Base-by-base conservation (phyloP, 2,113 vertebrate genomes). In the Promerops cafer region DNA sequence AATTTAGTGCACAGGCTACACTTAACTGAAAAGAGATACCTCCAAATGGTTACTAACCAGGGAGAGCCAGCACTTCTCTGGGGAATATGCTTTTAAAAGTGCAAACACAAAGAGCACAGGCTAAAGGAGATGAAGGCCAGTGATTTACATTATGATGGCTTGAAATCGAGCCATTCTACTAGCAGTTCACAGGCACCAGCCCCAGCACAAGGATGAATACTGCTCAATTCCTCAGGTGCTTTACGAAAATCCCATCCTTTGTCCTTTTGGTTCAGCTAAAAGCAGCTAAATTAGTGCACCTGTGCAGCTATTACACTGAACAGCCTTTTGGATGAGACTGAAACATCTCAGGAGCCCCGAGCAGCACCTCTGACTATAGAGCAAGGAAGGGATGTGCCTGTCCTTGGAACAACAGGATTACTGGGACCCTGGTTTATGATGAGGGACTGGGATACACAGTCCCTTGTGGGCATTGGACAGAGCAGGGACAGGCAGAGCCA, bases 1-100 rank as follows among this genome's bases (percentile, higher is more conserved):
- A 87, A 89, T 96, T 92, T 94, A 96, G 95, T 68, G 80, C 60
- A 45, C 1, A 2, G 53, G 70, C 91, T 93, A 78, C 95, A 95
- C 91, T 96, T 93, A 95, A 84, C 89, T 95, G 93, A 71, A 96
- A 94, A 64, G 69, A 84, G 81, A 95, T 76, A 78, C 68, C 69
- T 94, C 69, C 77, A 94, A 89, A 95, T 89, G 91, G 65, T 63
- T 90, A 57, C 69, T 35, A 81, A 80, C 45, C 54, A 65, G 60
- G 42, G 80, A 80, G 72, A 93, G 61, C 5, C 47, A 92, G 72
- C 8, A 2, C n/a, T 92, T 94, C 94, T 89, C 94, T 31, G 44
- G 89, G 86, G 95, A 96, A 74, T 77, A 53, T 60, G 70, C 47
- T 66, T 92, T 53, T 93, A 49, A 86, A 93, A 93, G 88, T 61